These are phyloP conservation scores for Yoshiicerus persimilis DNA, from an alignment of 1,140 invertebrate species.

Conservation along the genomic window DNA sequence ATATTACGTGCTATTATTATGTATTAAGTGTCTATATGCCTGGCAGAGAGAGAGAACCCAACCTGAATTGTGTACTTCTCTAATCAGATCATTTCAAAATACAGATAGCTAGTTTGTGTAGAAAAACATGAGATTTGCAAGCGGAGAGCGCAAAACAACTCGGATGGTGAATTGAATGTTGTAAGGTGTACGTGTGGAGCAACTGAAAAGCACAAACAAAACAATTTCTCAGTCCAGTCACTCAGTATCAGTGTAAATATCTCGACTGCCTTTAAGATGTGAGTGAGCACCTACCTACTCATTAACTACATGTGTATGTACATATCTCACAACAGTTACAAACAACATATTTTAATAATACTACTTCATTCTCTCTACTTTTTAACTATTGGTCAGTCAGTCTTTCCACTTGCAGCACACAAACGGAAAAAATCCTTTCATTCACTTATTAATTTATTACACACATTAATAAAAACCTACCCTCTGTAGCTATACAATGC, in stretches of 20 bases:
- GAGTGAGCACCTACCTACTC: not conserved
- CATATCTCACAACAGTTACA: not conserved
- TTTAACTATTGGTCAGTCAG: not conserved
- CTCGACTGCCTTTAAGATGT: not conserved
- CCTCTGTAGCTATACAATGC: not conserved
- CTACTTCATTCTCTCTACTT: not conserved
- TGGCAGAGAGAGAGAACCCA: not conserved
- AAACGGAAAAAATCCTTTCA: not conserved
- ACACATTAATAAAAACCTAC: not conserved
- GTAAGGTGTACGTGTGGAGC: not conserved
- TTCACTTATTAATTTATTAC: not conserved
- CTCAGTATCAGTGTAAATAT: not conserved
- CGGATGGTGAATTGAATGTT: not conserved
- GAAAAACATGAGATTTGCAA: not conserved
- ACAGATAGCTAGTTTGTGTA: not conserved
- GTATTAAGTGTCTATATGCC: not conserved
- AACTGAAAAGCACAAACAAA: not conserved
- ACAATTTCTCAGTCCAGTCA: not conserved
- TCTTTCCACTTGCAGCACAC: not conserved
- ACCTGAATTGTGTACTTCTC: not conserved
- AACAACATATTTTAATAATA: not conserved
- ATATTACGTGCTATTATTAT: not conserved
- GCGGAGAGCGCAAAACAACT: not conserved
- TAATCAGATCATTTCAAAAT: not conserved
- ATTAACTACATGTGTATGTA: not conserved